phyloP scores from a whole-genome alignment of 1,140 invertebrate species.

The Geopemphigus sp. region DNA sequence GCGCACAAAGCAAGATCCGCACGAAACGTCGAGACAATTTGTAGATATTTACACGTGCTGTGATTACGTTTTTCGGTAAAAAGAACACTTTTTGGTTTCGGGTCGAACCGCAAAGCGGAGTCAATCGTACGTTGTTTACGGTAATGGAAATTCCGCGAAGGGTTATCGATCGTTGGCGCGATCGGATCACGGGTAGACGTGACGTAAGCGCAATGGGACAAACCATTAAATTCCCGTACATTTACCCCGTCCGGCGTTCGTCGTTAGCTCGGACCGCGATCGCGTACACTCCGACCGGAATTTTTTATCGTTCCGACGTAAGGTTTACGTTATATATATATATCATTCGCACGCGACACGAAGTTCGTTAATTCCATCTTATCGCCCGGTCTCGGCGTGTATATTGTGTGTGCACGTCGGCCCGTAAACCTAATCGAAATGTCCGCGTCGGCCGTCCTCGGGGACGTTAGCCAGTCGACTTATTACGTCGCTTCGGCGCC shows the following conservation, averaged over 20 bases:
- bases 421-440: slow-evolving; percentile 6
- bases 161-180: background rate
- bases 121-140: too few relatives aligned
- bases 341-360: background rate
- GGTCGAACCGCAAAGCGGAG: too few relatives aligned
- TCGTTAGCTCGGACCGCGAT: too few relatives aligned
- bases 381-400: background rate
- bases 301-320: background rate
- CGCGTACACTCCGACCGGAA: background rate
- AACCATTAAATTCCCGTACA: too few relatives aligned
- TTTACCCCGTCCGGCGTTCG: too few relatives aligned
- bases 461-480: background rate
- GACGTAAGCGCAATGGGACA: too few relatives aligned
- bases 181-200: too few relatives aligned
- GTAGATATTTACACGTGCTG: too few relatives aligned
- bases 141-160: too few relatives aligned
- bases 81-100: background rate
- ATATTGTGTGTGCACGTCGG: background rate
- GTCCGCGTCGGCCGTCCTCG: background rate
- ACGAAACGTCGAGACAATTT: too few relatives aligned
- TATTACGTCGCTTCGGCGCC: slow-evolving; percentile 3
- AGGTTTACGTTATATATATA: slow-evolving; percentile 19
- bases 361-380: slow-evolving; percentile 25
- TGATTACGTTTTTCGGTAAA: too few relatives aligned
- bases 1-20: too few relatives aligned